Conservation (phyloP, 1,140 invertebrate species). For the Pseudomyrmex cubaensis region DNA sequence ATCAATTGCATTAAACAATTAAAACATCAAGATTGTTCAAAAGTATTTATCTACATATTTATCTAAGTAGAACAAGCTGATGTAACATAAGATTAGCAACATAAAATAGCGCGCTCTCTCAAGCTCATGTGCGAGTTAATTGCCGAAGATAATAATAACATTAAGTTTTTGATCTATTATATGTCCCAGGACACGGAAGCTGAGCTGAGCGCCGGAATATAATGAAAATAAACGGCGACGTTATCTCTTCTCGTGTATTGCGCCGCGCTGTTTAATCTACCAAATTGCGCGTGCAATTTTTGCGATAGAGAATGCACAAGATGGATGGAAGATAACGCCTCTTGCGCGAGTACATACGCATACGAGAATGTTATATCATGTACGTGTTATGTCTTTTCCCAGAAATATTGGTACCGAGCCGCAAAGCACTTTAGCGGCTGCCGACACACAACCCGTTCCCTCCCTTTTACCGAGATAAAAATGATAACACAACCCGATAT, state of each 20-base stretch:
- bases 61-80: not conserved
- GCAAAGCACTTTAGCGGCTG: constrained; percentile 7
- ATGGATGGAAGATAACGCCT: constrained; percentile 28
- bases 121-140: constrained; percentile 11
- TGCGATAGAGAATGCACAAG: constrained; percentile 19
- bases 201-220: not conserved
- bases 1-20: not conserved
- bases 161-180: constrained; percentile 19
- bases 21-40: too few relatives aligned
- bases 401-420: constrained; percentile 21
- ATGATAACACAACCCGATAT: constrained; percentile 39
- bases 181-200: not conserved
- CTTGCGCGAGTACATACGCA: constrained; percentile 7
- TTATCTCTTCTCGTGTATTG: not conserved
- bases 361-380: constrained; percentile 8
- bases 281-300: constrained; percentile 48
- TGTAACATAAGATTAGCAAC: constrained; percentile 11
- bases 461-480: constrained; percentile 46
- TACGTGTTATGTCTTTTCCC: not conserved
- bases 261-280: constrained; percentile 21
- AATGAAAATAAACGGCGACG: constrained; percentile 24
- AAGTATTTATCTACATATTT: too few relatives aligned
- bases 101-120: not conserved
- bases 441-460: constrained; percentile 18
- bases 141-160: constrained; percentile 46